These are phyloP conservation scores for Sebastes alutus DNA, from an alignment of 2,797 vertebrate genomes.

Conservation along the genomic window DNA sequence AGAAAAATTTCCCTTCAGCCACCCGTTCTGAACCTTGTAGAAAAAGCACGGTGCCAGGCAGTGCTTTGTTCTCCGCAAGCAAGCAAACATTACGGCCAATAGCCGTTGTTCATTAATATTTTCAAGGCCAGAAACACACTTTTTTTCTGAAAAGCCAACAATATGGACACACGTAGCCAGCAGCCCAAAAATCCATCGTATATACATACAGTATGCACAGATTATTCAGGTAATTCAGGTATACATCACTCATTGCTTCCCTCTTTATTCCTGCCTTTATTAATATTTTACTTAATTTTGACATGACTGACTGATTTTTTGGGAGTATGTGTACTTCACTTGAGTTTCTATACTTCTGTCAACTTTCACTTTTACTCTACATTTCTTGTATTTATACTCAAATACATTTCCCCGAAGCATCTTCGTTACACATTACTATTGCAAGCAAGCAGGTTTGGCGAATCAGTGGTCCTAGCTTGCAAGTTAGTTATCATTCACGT, in stretches of 20 bases:
- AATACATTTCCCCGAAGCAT: no score
- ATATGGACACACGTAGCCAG: background rate
- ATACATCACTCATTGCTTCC: background rate
- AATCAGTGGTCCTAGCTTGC: no score
- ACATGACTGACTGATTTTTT: no score
- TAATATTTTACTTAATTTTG: background rate
- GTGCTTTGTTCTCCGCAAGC: constrained; percentile 22
- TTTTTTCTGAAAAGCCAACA: background rate
- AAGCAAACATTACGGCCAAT: background rate
- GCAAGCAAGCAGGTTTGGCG: no score
- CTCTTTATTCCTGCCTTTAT: background rate
- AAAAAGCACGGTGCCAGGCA: constrained; percentile 18
- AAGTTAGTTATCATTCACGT: no score
- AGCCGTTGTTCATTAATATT: background rate
- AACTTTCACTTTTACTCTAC: no score
- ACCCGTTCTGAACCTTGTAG: constrained; percentile 39
- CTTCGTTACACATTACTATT: accelerated
- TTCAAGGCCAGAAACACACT: background rate
- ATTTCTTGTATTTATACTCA: no score
- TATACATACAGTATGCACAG: background rate
- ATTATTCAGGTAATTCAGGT: background rate
- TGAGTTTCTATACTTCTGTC: no score
- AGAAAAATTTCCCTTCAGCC: constrained; percentile 56
- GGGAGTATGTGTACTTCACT: no score
- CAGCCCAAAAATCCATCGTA: background rate